Evolutionary conservation across 2,888 invertebrate species (phyloP), one percentile per base, ranked within the genome.

Genomic region (Monoplex corrugatus): DNA sequence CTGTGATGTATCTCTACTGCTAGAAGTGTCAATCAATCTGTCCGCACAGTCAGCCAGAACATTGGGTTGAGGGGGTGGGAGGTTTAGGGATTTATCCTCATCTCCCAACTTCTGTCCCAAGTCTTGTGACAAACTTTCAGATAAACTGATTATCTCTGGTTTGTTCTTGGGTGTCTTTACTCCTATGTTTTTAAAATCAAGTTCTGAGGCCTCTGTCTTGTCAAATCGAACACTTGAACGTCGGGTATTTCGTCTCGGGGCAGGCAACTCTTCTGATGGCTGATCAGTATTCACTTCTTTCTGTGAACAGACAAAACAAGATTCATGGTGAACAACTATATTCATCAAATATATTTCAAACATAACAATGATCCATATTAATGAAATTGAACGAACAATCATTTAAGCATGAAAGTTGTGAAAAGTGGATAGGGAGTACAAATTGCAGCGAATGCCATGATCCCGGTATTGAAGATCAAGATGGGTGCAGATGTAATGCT

Each of bases 11-110:
- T 83, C 82, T 35, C 82, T 90, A 57, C 89, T 89, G 44, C 89
- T 89, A 0, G 78, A 23, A n/a, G 87, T 87, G 50, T 89, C 89
- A 10, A 89, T 68, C 45, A 86, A 32, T 50, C 80, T 83, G 35
- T 87, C 87, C 28, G 86, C 89, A 0, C 63, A 23, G 3, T 63
- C 88, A 35, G 83, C 87, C 50, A 89, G 6, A 6, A 89, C 80
- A 84, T 89, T 90, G 32, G 86, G 90, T 72, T 90, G 83, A 40
- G 89, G 86, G 10, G 87, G 35, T 28, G 86, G 87, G 0, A 83
- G 35, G n/a, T 28, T 80, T 8, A 40, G n/a, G 0, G 80, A 40
- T 32, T 35, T 80, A 19, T 43, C 43, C 43, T 16, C 38, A 75
- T 13, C 10, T 38, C 75, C 23, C 38, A 75, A 16, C 35, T n/a